Percentiles rank a stretch among this genome's conserved stretches.
phyloP scores from a whole-genome alignment of 1,140 invertebrate species.

The Scaptodrosophila lebanonensis region DNA sequence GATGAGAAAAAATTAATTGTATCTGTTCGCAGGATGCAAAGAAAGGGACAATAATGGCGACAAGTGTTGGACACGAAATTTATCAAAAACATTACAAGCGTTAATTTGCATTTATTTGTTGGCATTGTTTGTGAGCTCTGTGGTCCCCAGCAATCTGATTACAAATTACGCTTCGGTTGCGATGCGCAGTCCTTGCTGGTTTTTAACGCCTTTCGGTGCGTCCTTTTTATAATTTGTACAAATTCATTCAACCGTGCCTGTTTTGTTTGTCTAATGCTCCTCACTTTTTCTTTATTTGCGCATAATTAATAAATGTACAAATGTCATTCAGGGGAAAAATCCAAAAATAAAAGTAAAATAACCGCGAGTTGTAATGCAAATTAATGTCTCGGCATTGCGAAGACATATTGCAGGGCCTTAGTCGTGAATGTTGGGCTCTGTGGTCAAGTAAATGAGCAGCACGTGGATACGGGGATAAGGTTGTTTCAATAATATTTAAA shows the following conservation, averaged over 20 bases:
- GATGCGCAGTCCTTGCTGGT: constrained; percentile 1
- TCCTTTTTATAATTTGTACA: constrained; percentile 62
- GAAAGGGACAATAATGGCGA: constrained; percentile 37
- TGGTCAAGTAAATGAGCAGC: background rate
- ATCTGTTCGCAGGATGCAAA: no score
- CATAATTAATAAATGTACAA: constrained; percentile 65
- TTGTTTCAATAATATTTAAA: no score
- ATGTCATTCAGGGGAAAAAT: no score
- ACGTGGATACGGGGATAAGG: background rate
- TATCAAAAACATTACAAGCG: constrained; percentile 44
- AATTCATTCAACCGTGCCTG: constrained; percentile 64
- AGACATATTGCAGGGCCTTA: constrained; percentile 24
- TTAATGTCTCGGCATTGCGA: constrained; percentile 39
- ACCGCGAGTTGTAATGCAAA: constrained; percentile 47
- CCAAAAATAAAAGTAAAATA: no score
- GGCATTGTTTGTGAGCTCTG: constrained; percentile 54
- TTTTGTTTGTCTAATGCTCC: constrained; percentile 31
- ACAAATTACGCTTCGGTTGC: constrained; percentile 44
- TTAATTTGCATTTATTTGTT: constrained; percentile 62
- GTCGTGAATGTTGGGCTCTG: background rate
- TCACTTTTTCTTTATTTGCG: constrained; percentile 34
- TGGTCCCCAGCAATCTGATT: constrained; percentile 51
- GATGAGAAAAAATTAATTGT: no score
- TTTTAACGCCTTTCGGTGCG: constrained; percentile 47
- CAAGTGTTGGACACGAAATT: constrained; percentile 67